Evolutionary conservation across 1,140 invertebrate genomes (phyloP).

Genomic region (Drosophila malerkotliana): DNA sequence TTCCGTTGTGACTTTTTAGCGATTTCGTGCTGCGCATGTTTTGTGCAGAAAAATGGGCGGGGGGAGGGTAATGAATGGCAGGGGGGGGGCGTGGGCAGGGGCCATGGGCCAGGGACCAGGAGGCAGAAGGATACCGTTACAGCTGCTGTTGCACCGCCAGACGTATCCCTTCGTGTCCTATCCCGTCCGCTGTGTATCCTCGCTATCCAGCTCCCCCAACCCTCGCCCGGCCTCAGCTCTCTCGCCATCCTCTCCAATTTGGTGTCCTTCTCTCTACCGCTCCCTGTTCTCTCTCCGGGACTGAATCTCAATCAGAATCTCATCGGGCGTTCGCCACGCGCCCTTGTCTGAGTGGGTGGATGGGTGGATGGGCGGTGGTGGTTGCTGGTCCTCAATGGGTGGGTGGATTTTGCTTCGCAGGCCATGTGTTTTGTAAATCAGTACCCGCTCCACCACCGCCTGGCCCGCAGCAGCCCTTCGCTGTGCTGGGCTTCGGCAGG

Average conservation of each 20-base stretch:
- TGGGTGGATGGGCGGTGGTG: constrained; percentile 5
- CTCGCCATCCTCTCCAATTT: neutral
- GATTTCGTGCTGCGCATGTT: constrained; percentile 38
- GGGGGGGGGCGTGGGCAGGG: too few relatives aligned
- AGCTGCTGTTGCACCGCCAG: constrained; percentile 12
- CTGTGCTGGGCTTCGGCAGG: neutral
- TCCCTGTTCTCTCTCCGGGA: neutral
- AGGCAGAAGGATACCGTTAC: neutral
- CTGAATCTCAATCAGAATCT: constrained; percentile 4
- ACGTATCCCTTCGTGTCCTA: too few relatives aligned
- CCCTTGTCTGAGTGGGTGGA: neutral
- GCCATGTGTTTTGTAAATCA: constrained; percentile 39
- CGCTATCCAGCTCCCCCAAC: too few relatives aligned
- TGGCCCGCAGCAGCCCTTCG: neutral
- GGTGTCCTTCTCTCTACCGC: neutral
- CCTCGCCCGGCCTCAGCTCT: neutral
- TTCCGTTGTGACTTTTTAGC: constrained; percentile 15
- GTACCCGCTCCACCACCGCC: constrained; percentile 3
- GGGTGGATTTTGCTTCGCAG: neutral
- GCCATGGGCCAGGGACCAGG: neutral
- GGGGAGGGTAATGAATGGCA: neutral
- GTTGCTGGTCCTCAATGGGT: neutral
- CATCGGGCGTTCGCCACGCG: neutral
- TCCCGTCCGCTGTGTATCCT: neutral
- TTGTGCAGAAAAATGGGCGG: constrained; percentile 22